Conservation (phyloP, 2,113 vertebrate species). For the Eubucco bourcierii region DNA sequence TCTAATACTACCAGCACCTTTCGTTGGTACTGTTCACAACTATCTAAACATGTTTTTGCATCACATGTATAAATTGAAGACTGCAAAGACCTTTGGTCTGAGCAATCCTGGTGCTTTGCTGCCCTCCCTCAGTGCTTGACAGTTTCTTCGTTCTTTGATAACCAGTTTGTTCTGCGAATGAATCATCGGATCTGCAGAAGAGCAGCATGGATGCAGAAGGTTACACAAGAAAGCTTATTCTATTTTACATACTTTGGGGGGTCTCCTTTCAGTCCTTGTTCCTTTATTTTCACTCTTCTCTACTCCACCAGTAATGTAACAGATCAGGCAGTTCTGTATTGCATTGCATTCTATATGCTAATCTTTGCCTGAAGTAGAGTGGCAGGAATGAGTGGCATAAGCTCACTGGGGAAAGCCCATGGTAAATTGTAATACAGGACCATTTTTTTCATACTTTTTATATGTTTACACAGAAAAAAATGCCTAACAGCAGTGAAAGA, state of each 20-base stretch:
- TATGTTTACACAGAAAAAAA: neutral
- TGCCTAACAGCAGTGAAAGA: neutral
- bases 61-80: fast-evolving
- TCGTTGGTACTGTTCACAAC: neutral
- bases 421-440: neutral
- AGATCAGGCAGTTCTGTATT: neutral
- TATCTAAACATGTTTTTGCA: fast-evolving
- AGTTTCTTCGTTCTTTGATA: neutral
- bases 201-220: neutral
- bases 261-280: neutral
- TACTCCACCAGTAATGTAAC: neutral
- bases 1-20: neutral
- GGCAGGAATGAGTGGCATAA: neutral
- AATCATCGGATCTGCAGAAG: neutral
- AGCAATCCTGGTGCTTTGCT: neutral
- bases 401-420: neutral
- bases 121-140: neutral
- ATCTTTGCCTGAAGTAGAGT: neutral
- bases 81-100: neutral
- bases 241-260: neutral
- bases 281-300: neutral
- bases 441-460: neutral
- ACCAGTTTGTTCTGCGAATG: neutral
- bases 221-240: neutral
- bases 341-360: neutral